Conservation (phyloP, 2,888 invertebrate species). For the Mactromeris polynyma region DNA sequence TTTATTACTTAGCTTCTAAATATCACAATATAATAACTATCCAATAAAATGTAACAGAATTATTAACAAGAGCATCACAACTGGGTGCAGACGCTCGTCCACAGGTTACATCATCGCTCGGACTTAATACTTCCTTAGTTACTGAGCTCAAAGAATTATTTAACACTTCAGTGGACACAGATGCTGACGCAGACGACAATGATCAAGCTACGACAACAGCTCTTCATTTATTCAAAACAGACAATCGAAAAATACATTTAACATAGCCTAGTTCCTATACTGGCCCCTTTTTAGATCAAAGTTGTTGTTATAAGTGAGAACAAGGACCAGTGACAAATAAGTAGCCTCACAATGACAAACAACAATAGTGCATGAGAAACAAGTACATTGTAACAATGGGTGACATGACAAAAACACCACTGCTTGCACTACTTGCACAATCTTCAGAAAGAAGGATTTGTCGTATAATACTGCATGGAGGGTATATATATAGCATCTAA, state of each 20-base stretch:
- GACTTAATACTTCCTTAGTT: no score
- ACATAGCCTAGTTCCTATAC: background rate
- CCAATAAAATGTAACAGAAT: no score
- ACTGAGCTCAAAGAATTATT: no score
- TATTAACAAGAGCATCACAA: no score
- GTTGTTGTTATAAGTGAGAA: background rate
- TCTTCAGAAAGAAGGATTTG: background rate
- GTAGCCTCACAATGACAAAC: background rate
- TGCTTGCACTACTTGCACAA: slow-evolving; percentile 9
- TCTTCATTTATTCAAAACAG: background rate
- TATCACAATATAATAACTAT: no score
- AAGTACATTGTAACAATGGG: background rate
- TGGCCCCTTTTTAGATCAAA: background rate
- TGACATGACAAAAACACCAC: slow-evolving; percentile 17
- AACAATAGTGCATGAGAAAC: background rate
- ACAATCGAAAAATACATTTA: background rate
- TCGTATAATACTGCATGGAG: background rate
- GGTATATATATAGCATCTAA: background rate
- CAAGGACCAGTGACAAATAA: background rate
- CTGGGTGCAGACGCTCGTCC: no score
- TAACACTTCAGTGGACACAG: background rate
- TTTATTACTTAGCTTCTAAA: no score
- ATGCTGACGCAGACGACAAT: no score
- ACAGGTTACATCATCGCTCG: no score
- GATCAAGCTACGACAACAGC: no score